These are phyloP conservation scores for Erpobdella octoculata DNA, from an alignment of 2,888 invertebrate genomes.

Conservation along the genomic window DNA sequence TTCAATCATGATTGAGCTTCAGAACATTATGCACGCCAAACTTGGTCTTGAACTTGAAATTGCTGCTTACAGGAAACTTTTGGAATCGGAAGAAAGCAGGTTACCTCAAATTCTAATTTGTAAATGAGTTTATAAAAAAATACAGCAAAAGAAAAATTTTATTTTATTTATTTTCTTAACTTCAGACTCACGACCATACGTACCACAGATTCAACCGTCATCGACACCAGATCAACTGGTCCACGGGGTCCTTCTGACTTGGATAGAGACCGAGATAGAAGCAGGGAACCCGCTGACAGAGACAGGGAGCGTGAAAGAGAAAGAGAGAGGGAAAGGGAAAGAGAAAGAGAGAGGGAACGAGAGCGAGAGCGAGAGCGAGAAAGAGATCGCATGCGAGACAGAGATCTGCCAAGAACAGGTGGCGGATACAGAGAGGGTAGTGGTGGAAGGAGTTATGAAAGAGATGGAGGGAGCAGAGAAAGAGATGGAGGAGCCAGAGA, in stretches of 20 bases:
- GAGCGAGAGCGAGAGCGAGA: slow-evolving; percentile 24
- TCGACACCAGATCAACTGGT: not conserved
- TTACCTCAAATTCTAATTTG: not conserved
- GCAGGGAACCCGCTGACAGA: not conserved
- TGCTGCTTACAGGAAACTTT: slow-evolving; percentile 28
- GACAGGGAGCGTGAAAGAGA: slow-evolving; percentile 21
- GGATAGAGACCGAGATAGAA: not conserved
- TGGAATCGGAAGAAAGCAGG: slow-evolving; percentile 30
- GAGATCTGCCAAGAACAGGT: slow-evolving; percentile 4
- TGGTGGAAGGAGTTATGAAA: slow-evolving; percentile 17
- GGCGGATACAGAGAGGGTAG: slow-evolving; percentile 19
- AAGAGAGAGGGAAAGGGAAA: slow-evolving; percentile 14
- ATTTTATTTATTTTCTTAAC: not conserved
- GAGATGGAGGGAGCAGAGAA: slow-evolving; percentile 19
- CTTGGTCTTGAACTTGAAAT: slow-evolving; percentile 31
- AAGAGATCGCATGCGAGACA: slow-evolving; percentile 13
- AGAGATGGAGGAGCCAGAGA: slow-evolving; percentile 34
- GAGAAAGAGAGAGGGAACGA: slow-evolving; percentile 18
- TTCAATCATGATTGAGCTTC: slow-evolving; percentile 26
- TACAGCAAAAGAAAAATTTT: not conserved
- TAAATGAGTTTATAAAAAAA: not conserved
- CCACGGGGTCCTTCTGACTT: not conserved
- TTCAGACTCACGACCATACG: slow-evolving; percentile 10
- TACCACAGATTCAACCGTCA: slow-evolving; percentile 10
- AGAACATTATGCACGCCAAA: slow-evolving; percentile 30